These are phyloP conservation scores for Callionymus lyra DNA, from an alignment of 2,113 vertebrate genomes.

Conservation along the genomic window DNA sequence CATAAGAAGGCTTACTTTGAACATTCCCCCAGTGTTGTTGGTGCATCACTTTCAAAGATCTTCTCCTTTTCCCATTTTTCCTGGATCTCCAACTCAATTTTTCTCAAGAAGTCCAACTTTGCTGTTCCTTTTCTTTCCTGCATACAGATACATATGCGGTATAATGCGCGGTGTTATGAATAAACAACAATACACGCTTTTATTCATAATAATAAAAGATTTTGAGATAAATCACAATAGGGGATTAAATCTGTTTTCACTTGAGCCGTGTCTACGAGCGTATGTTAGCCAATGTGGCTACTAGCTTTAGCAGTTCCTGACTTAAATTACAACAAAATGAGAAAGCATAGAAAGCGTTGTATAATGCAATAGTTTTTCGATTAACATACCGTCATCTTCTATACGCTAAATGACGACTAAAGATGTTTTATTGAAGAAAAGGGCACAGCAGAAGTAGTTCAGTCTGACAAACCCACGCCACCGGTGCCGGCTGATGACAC, in stretches of 20 bases:
- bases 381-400: conserved; percentile 60
- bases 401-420: no score
- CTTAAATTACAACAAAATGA: no score
- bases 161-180: no score
- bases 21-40: conserved; percentile 38
- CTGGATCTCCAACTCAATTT: conserved; percentile 85
- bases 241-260: no score
- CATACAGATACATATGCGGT: not conserved
- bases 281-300: conserved; percentile 36
- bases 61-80: conserved; percentile 82
- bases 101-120: conserved; percentile 90
- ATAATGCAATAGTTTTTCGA: no score
- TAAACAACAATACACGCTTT: no score
- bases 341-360: no score
- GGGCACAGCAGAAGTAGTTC: conserved; percentile 6
- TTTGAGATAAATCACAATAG: no score
- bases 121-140: conserved; percentile 93
- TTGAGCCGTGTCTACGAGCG: conserved; percentile 15
- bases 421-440: not conserved
- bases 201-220: no score
- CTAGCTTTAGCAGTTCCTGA: conserved; percentile 16
- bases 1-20: conserved; percentile 46
- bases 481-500: conserved; percentile 60
- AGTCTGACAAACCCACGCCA: conserved; percentile 48
- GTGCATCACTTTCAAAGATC: conserved; percentile 75